Evolutionary conservation across 2,888 invertebrate species (phyloP).

Genomic region (Coleophora deauratella): DNA sequence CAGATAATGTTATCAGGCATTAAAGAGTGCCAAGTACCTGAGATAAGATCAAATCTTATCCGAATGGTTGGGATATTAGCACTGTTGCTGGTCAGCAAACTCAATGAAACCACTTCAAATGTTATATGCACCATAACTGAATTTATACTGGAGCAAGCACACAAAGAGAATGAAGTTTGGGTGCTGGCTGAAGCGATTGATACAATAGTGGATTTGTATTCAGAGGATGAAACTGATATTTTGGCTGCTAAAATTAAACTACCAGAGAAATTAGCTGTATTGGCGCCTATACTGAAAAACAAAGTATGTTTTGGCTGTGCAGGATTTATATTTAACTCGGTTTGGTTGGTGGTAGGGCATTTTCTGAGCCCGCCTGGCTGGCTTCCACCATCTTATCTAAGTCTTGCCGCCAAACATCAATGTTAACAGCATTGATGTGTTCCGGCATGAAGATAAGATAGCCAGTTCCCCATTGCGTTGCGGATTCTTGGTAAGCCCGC

Average conservation of each 20-base stretch:
- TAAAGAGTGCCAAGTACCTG: constrained; percentile 64
- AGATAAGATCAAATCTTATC: constrained; percentile 74
- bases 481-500: no score
- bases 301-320: constrained; percentile 65
- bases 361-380: no score
- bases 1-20: constrained; percentile 72
- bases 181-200: constrained; percentile 84
- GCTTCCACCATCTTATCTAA: no score
- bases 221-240: constrained; percentile 81
- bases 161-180: constrained; percentile 79
- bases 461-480: no score
- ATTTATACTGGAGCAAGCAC: constrained; percentile 76
- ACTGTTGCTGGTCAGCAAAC: constrained; percentile 53
- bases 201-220: constrained; percentile 83
- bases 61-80: constrained; percentile 75
- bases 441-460: no score
- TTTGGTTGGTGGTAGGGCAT: no score
- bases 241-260: constrained; percentile 78
- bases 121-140: constrained; percentile 64
- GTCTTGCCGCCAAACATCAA: no score
- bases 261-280: constrained; percentile 71
- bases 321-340: not conserved
- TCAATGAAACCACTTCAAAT: constrained; percentile 46
- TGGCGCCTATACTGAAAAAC: constrained; percentile 77
- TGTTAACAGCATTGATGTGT: no score